Conservation (phyloP, 1,140 invertebrate genomes). For the Brachionus paranguensis region DNA sequence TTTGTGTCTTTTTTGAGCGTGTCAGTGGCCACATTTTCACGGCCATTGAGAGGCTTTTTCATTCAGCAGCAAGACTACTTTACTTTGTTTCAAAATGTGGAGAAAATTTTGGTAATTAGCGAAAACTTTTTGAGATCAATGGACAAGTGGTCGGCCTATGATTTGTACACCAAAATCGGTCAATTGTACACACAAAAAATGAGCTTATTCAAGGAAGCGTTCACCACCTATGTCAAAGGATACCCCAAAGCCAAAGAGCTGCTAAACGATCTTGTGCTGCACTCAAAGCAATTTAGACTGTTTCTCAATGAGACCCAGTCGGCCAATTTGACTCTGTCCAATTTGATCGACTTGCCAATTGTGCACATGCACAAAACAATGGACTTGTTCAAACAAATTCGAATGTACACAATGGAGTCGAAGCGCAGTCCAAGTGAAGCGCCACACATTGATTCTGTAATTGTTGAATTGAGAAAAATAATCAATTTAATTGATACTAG, state of each 20-base stretch:
- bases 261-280: background rate
- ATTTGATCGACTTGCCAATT: slow-evolving; percentile 32
- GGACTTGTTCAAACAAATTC: slow-evolving; percentile 24
- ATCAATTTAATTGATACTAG: background rate
- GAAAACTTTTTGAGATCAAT: slow-evolving; percentile 37
- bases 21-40: background rate
- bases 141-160: slow-evolving; percentile 38
- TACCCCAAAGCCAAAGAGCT: background rate
- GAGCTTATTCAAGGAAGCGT: slow-evolving; percentile 36
- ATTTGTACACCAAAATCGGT: slow-evolving; percentile 36
- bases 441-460: slow-evolving; percentile 34
- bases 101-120: slow-evolving; percentile 25
- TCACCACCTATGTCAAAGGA: slow-evolving; percentile 2
- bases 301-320: slow-evolving; percentile 11
- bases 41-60: slow-evolving; percentile 29
- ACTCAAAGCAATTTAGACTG: slow-evolving; percentile 28
- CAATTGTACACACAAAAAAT: slow-evolving; percentile 35
- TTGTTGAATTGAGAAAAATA: slow-evolving; percentile 35
- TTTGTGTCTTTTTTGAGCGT: slow-evolving; percentile 21
- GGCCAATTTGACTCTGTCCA: background rate
- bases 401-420: slow-evolving; percentile 7
- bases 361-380: slow-evolving; percentile 37
- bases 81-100: slow-evolving; percentile 27
- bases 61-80: slow-evolving; percentile 39
- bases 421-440: slow-evolving; percentile 17